Conservation (phyloP, 2,113 vertebrate genomes). For the Uria aalge region DNA sequence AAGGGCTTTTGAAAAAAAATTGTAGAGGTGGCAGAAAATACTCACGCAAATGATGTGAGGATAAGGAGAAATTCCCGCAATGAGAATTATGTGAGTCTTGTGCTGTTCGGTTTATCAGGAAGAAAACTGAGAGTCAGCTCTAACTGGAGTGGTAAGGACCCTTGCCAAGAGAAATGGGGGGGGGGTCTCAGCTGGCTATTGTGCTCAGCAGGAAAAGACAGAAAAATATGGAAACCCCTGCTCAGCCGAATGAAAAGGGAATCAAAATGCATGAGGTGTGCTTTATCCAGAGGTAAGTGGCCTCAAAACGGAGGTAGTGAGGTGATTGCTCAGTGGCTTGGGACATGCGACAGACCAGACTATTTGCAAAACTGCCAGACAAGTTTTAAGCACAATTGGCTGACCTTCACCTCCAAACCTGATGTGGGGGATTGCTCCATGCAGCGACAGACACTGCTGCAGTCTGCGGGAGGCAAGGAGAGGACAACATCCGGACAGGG, state of each 20-base stretch:
- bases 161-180: neutral
- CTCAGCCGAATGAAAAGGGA: neutral
- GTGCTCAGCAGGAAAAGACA: neutral
- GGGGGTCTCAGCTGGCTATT: neutral
- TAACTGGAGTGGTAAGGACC: neutral
- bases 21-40: neutral
- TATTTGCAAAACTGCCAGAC: neutral
- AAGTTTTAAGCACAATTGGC: neutral
- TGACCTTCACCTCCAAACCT: neutral
- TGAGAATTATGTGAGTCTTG: neutral
- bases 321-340: neutral
- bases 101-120: neutral
- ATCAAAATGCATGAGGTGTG: rapidly evolving
- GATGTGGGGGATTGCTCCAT: rapidly evolving
- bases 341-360: rapidly evolving
- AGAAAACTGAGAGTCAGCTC: neutral
- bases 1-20: slow-evolving; percentile 1
- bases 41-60: neutral
- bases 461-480: rapidly evolving
- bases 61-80: neutral
- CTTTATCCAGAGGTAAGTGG: neutral
- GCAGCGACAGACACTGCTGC: rapidly evolving
- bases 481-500: neutral
- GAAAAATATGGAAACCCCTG: neutral
- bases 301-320: rapidly evolving